Evolutionary conservation across 2,888 invertebrate species (phyloP), one percentile per base, ranked within the genome.

Genomic region (Amphipyra tragopoginis): DNA sequence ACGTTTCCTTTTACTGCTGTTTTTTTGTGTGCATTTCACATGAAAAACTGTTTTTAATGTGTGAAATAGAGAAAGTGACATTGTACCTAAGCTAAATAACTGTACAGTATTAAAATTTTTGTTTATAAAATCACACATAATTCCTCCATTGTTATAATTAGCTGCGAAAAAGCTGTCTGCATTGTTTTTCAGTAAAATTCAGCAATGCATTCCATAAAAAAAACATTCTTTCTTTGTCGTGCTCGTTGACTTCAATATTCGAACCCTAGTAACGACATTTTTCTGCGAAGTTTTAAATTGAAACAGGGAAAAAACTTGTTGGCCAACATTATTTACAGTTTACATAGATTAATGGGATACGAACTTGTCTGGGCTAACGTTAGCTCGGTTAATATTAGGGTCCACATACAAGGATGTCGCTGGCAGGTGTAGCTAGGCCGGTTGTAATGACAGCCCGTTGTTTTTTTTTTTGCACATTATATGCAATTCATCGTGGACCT

Each of bases 371-470:
- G 7, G 49, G 49, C 34, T 56, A 67, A 57, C 34, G 60, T 61
- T 59, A 69, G 40, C 51, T 43, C 9, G 39, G n/a, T 60, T 79
- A 76, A 72, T 75, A 62, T 53, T 64, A 75, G 66, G 69, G 52
- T 69, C 34, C n/a, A 60, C 50, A 34, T 47, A 59, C 34, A 57
- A 44, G 43, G 44, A 57, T 53, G 50, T 66, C 13, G 53, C 38
- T 26, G 39, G 71, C 77, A 77, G 77, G 80, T 78, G 80, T 52
- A 77, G 21, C 52, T 54, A 59, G 61, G 65, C 71, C 58, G 68
- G 68, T 71, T 66, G 39, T 70, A 77, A 75, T 79, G 65, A 62
- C 65, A 71, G 68, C 48, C 36, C 21, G 38, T 42, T 29, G 47
- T 15, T 15, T 54, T 48, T 55, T 69, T 67, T 57, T 78, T 55